Conservation (phyloP, 2,797 vertebrate species). For the Enteromius radiatus region DNA sequence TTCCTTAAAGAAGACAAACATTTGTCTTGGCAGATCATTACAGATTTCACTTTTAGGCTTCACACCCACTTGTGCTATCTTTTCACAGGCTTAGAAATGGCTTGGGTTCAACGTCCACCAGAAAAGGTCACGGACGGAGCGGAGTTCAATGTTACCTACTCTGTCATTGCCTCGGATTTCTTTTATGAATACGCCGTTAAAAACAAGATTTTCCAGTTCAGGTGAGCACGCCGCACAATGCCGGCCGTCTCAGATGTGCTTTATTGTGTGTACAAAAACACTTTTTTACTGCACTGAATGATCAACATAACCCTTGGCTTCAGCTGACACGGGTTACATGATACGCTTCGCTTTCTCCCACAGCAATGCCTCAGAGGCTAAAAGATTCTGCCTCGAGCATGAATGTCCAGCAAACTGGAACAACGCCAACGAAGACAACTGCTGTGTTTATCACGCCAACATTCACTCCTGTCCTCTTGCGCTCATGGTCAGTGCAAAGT, state of each 20-base stretch:
- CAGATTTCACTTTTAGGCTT: background rate
- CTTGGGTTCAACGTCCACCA: constrained; percentile 77
- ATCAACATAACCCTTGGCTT: background rate
- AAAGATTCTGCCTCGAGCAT: constrained; percentile 82
- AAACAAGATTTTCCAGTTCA: constrained; percentile 79
- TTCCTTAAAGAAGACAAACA: background rate
- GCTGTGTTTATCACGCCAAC: constrained; percentile 86
- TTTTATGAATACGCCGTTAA: constrained; percentile 75
- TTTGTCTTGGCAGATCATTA: background rate
- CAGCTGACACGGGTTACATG: background rate
- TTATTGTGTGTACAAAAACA: background rate
- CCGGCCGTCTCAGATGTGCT: constrained; percentile 6
- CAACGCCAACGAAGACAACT: constrained; percentile 83
- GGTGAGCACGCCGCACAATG: constrained; percentile 60
- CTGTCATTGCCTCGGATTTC: constrained; percentile 73
- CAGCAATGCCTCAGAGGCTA: constrained; percentile 65
- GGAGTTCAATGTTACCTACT: constrained; percentile 79
- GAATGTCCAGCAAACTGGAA: constrained; percentile 84
- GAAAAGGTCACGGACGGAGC: constrained; percentile 75
- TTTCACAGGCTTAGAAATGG: constrained; percentile 78
- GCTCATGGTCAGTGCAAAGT: constrained; percentile 70
- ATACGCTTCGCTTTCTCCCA: background rate
- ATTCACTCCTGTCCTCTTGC: constrained; percentile 87
- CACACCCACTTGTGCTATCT: too few species aligned
- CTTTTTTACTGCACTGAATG: background rate